Evolutionary conservation across 2,797 vertebrate species (phyloP).

Genomic region (Tenualosa ilisha): DNA sequence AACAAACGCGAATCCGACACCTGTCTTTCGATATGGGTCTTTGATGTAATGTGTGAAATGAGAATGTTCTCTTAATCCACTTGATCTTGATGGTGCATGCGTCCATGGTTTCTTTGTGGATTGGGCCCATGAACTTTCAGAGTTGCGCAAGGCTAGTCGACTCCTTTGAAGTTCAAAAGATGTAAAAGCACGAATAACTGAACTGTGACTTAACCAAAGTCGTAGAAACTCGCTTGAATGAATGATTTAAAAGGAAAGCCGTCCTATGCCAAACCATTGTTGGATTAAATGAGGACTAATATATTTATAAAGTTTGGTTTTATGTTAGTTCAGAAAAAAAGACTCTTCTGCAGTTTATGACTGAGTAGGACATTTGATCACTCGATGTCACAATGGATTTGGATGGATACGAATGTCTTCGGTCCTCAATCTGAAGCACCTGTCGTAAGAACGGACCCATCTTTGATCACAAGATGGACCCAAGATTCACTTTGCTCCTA

Average conservation of each 20-base stretch:
- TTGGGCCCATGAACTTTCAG: not conserved
- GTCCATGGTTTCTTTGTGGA: not conserved
- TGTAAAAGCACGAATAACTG: not conserved
- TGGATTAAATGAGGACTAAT: too few species aligned
- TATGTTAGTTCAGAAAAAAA: too few species aligned
- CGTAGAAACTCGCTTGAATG: constrained; percentile 3
- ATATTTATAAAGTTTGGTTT: too few species aligned
- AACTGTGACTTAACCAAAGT: not conserved
- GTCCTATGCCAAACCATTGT: not conserved
- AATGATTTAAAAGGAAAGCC: not conserved
- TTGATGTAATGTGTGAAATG: constrained; percentile 12
- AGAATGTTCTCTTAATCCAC: not conserved
- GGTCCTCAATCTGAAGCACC: not conserved
- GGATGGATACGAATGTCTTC: too few species aligned
- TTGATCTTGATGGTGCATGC: not conserved
- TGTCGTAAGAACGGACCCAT: not conserved
- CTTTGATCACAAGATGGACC: too few species aligned
- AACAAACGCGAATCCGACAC: not conserved
- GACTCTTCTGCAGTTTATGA: too few species aligned
- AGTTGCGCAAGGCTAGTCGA: not conserved
- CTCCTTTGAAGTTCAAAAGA: not conserved
- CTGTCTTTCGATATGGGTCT: not conserved
- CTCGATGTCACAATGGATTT: too few species aligned
- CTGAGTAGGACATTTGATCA: not conserved
- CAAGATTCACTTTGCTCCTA: too few species aligned